Evolutionary conservation across 1,140 invertebrate genomes (phyloP).

Genomic region (Drosophila sturtevanti): DNA sequence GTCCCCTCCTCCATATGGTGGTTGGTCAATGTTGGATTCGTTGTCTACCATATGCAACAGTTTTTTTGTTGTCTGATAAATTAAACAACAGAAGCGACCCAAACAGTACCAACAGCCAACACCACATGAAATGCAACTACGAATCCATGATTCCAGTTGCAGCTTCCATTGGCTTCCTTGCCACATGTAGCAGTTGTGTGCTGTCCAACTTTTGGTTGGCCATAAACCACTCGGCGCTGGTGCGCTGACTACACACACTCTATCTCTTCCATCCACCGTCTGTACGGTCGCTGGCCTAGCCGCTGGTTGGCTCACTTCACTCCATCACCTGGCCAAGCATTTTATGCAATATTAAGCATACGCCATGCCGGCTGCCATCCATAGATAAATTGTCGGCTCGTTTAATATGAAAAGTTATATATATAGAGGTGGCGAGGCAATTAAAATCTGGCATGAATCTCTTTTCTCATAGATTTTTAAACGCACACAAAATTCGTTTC

Average conservation of each 20-base stretch:
- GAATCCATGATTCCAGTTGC: conserved; percentile 41
- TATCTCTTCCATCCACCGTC: background rate
- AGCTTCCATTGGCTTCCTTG: conserved; percentile 31
- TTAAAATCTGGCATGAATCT: conserved; percentile 47
- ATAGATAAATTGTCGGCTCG: conserved; percentile 71
- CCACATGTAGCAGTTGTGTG: conserved; percentile 34
- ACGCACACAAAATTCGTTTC: conserved; percentile 19
- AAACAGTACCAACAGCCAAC: conserved; percentile 7
- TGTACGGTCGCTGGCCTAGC: too few relatives aligned
- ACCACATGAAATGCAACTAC: conserved; percentile 4
- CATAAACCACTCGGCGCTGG: conserved; percentile 57
- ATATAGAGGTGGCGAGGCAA: conserved; percentile 42
- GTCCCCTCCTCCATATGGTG: conserved; percentile 21
- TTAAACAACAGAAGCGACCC: conserved; percentile 56
- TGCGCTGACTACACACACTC: conserved; percentile 1
- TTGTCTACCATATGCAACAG: conserved; percentile 57
- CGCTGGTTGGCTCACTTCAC: background rate
- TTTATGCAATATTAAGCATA: conserved; percentile 72
- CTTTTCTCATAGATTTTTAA: conserved; percentile 32
- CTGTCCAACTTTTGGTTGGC: conserved; percentile 61
- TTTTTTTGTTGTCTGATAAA: conserved; percentile 71
- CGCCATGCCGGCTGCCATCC: conserved; percentile 64
- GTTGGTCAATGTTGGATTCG: conserved; percentile 17
- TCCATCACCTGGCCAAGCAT: conserved; percentile 44
- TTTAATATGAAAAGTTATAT: conserved; percentile 79